Evolutionary conservation across 2,113 vertebrate genomes (phyloP).

Genomic region (Thalassoma bifasciatum): DNA sequence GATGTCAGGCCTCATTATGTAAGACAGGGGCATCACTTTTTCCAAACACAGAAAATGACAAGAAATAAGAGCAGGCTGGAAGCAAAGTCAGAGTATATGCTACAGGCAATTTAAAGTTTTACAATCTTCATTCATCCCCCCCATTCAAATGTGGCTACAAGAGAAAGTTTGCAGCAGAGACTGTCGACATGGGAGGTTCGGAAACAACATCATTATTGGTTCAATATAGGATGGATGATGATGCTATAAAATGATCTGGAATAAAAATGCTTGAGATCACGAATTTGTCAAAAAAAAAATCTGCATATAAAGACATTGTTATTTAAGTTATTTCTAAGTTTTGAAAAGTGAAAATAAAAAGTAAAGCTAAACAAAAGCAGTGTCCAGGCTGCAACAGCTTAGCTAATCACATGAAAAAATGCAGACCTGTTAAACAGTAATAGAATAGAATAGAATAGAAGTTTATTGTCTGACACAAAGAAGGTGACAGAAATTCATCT

Average conservation of each 20-base stretch:
- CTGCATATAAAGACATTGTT: neutral
- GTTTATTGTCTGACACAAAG: too few relatives aligned
- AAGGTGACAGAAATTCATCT: too few relatives aligned
- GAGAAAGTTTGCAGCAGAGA: neutral
- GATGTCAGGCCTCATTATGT: slow-evolving; percentile 33
- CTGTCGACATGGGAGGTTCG: too few relatives aligned
- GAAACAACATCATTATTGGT: neutral
- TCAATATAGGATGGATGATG: neutral
- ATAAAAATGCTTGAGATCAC: neutral
- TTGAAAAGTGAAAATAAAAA: neutral
- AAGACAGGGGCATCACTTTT: slow-evolving; percentile 40
- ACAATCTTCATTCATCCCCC: neutral
- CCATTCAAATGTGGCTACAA: neutral
- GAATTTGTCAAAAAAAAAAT: neutral
- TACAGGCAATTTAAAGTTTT: neutral
- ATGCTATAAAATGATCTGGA: neutral
- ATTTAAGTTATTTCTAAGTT: neutral
- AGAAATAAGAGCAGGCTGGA: too few relatives aligned
- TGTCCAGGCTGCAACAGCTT: neutral
- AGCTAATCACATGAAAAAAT: neutral
- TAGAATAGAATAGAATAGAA: too few relatives aligned
- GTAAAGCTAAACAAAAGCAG: neutral
- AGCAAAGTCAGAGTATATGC: too few relatives aligned
- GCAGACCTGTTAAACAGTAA: too few relatives aligned
- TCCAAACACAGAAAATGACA: slow-evolving; percentile 11